Evolutionary conservation across 2,797 vertebrate genomes (phyloP).

Genomic region (Clarias platycephalus): DNA sequence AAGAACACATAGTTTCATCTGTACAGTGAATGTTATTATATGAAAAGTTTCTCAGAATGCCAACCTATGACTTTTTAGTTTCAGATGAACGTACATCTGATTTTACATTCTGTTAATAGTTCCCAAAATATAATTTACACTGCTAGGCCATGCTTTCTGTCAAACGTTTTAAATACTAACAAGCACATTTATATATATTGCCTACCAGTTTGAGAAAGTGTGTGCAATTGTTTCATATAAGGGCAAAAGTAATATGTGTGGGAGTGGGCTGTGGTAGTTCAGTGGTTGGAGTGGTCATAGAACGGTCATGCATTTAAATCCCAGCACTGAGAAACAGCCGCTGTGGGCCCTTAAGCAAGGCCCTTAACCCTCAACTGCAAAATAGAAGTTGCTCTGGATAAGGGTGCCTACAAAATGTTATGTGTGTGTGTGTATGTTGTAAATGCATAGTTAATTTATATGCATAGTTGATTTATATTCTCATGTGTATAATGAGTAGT

Average conservation of each 20-base stretch:
- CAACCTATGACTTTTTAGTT: not conserved
- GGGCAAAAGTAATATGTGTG: not conserved
- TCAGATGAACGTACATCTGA: not conserved
- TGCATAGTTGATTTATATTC: too few relatives aligned
- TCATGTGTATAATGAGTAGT: not conserved
- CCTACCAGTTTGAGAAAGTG: not conserved
- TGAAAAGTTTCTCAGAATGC: not conserved
- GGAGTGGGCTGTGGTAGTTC: not conserved
- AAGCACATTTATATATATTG: not conserved
- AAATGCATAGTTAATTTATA: too few relatives aligned
- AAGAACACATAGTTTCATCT: not conserved
- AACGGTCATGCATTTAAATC: too few relatives aligned
- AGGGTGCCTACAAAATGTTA: too few relatives aligned
- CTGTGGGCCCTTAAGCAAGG: too few relatives aligned
- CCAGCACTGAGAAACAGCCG: too few relatives aligned
- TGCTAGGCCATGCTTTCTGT: not conserved
- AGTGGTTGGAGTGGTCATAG: too few relatives aligned
- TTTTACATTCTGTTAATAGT: not conserved
- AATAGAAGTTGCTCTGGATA: too few relatives aligned
- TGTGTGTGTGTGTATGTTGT: not conserved
- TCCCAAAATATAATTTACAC: not conserved
- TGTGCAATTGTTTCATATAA: not conserved
- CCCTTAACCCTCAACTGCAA: too few relatives aligned
- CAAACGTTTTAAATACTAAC: not conserved
- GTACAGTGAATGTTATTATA: not conserved